These are phyloP conservation scores for Caenorhabditis drosophilae DNA, from an alignment of 2,888 invertebrate genomes.

Conservation along the genomic window DNA sequence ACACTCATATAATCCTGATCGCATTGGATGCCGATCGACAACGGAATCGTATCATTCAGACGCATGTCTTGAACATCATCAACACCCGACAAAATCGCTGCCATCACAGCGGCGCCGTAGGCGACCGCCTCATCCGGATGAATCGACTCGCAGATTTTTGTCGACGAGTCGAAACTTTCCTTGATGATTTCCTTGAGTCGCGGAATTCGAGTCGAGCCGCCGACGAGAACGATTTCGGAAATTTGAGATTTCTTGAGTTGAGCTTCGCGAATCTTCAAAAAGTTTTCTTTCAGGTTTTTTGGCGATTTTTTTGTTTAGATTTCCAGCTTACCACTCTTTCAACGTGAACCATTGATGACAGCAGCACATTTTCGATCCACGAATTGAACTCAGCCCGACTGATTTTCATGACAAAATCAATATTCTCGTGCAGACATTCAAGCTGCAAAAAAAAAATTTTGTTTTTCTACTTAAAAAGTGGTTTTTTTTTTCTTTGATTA, in stretches of 20 bases:
- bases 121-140: constrained; percentile 92
- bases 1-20: constrained; percentile 37
- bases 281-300: neutral
- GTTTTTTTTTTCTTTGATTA: no score
- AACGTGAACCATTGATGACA: constrained; percentile 31
- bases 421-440: constrained; percentile 89
- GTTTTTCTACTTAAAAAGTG: no score
- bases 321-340: constrained; percentile 12
- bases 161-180: constrained; percentile 23
- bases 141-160: constrained; percentile 77
- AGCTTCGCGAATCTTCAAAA: constrained; percentile 26
- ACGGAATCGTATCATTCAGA: constrained; percentile 28
- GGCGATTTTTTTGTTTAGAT: no score
- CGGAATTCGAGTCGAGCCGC: constrained; percentile 73
- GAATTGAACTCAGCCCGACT: constrained; percentile 93
- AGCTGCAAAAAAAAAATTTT: constrained; percentile 78
- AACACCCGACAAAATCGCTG: constrained; percentile 73
- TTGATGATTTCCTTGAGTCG: constrained; percentile 70
- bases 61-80: constrained; percentile 39
- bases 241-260: constrained; percentile 26
- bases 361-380: constrained; percentile 24
- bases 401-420: constrained; percentile 93
- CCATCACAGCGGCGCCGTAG: constrained; percentile 96
- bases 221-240: constrained; percentile 73
- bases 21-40: constrained; percentile 34